Base-by-base conservation (phyloP, 2,888 invertebrate genomes). In the Caenorhabditis sinica region DNA sequence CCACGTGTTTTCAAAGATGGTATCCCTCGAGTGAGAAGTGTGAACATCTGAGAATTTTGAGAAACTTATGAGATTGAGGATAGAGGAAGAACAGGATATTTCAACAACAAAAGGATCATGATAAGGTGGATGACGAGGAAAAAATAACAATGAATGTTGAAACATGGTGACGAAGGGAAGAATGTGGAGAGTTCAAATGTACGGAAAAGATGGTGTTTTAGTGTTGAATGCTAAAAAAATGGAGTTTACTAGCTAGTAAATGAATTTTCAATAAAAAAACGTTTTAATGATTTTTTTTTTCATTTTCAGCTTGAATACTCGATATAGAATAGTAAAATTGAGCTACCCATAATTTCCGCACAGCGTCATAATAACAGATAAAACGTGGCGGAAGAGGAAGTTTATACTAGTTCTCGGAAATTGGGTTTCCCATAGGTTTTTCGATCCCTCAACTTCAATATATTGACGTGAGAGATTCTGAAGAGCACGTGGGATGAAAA, bases 21-120 rank as follows among this genome's bases (percentile, higher is more conserved):
- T 69, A 76, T 69, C 61, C 82, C 82, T 49, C 82, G 82, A 45
- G 60, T 83, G 71, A 83, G 82, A 72, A 83, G 82, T 60, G 82
- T 77, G 66, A 76, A 73, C 82, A 83, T 83, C 77, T 83, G 82
- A 56, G 36, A 56, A 13, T 56, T 49, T 61, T 30, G 36, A 53
- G 8, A n/a, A 58, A 61, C 36, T 69, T 68, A 33, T 20, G 23
- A 40, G 40, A 4, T 25, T n/a, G 51, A 61, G 23, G 25, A 61
- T 23, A 40, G 60, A n/a, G n/a, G n/a, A 45, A 40, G 58, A 40
- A 63, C 40, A 43, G 61, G 53, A 74, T 53, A 73, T 60, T 25
- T n/a, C n/a, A 61, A 63, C 9, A 71, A 30, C 43, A 36, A 43
- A 23, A 36, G 30, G 43, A 53, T 30, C 8, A 65, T 28, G 5